These are phyloP conservation scores for Callopanchax toddi DNA, from an alignment of 2,113 vertebrate species.

Conservation along the genomic window DNA sequence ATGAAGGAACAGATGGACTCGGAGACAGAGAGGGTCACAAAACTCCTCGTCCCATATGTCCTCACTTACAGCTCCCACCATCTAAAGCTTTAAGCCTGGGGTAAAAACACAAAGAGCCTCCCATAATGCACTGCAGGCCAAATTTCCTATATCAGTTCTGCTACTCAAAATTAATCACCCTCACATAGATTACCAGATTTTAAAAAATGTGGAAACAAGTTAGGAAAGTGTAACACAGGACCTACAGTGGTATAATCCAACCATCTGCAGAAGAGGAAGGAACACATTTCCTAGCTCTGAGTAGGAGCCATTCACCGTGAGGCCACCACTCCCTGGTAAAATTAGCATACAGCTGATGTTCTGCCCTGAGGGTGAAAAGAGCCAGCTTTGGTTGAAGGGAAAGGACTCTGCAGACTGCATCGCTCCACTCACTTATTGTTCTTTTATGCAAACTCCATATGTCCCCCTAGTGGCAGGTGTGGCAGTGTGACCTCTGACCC, in stretches of 20 bases:
- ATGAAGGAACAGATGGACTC: conserved; percentile 72
- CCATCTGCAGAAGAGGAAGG: conserved; percentile 35
- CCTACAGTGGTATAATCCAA: conserved; percentile 12
- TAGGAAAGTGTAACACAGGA: background rate
- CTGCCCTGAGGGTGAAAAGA: conserved; percentile 60
- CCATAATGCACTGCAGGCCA: conserved; percentile 29
- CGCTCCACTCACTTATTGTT: conserved; percentile 71
- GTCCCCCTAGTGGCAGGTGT: conserved; percentile 78
- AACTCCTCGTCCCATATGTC: conserved; percentile 78
- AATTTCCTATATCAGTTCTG: background rate
- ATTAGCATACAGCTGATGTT: conserved; percentile 83
- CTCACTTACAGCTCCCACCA: conserved; percentile 52
- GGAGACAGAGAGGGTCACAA: conserved; percentile 51
- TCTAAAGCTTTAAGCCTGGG: conserved; percentile 57
- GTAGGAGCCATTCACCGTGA: conserved; percentile 30
- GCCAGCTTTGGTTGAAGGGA: conserved; percentile 45
- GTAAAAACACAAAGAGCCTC: conserved; percentile 54
- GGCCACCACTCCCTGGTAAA: conserved; percentile 35
- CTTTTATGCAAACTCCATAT: conserved; percentile 63
- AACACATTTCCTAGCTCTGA: conserved; percentile 31
- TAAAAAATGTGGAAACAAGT: conserved; percentile 18
- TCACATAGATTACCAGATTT: background rate
- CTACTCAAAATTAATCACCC: background rate
- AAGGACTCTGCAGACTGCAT: conserved; percentile 56
- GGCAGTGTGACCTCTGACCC: conserved; percentile 66